Conservation (phyloP, 2,113 vertebrate species). For the Prionailurus viverrinus region DNA sequence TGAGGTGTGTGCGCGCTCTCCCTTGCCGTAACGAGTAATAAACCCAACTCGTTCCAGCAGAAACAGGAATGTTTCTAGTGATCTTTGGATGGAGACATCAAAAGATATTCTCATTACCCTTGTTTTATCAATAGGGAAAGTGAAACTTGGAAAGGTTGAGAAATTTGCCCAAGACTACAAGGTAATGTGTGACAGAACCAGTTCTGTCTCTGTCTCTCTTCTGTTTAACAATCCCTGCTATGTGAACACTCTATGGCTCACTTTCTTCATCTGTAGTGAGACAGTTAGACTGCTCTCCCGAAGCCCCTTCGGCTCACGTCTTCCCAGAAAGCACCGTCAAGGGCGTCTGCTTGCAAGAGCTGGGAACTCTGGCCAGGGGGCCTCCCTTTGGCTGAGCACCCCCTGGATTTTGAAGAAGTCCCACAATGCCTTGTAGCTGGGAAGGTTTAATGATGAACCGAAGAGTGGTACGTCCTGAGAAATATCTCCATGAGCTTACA, state of each 20-base stretch:
- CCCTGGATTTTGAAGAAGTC: neutral
- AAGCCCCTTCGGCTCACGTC: no score
- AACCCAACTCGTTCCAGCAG: neutral
- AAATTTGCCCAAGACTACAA: neutral
- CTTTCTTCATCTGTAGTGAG: neutral
- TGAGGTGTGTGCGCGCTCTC: neutral
- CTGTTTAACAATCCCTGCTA: neutral
- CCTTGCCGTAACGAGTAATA: neutral
- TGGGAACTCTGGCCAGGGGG: neutral
- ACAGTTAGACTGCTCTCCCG: neutral
- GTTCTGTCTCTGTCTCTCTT: neutral
- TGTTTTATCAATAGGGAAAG: neutral
- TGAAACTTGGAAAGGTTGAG: neutral
- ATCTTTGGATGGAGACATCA: neutral
- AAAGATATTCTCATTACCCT: neutral
- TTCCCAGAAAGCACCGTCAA: neutral
- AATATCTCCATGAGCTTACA: neutral
- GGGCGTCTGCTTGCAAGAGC: neutral
- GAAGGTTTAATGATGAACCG: neutral
- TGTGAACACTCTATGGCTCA: neutral
- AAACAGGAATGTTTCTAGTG: neutral
- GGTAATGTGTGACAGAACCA: neutral
- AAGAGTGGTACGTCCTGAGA: neutral
- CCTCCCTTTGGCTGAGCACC: neutral
- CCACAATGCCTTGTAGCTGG: neutral